Conservation (phyloP, 2,888 invertebrate species). For the Nomada hirtipes region DNA sequence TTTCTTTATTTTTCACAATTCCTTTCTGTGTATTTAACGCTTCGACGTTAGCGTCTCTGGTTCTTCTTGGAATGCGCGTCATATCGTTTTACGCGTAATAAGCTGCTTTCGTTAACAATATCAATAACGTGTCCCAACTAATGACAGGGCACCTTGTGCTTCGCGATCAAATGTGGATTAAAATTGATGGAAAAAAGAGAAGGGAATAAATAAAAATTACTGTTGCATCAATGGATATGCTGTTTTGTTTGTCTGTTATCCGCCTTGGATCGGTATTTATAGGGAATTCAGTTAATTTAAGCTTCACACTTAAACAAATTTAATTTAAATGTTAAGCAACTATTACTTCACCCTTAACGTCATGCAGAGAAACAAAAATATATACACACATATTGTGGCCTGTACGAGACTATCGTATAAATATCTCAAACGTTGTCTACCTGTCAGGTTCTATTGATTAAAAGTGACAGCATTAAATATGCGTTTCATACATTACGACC, state of each 20-base stretch:
- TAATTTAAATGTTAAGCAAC: too few species aligned
- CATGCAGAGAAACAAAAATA: too few species aligned
- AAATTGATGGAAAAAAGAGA: background rate
- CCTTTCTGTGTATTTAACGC: background rate
- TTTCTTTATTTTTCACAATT: background rate
- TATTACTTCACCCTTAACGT: too few species aligned
- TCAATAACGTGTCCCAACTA: slow-evolving; percentile 16
- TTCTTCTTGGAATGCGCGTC: slow-evolving; percentile 1
- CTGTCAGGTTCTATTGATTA: too few species aligned
- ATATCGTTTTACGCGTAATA: slow-evolving; percentile 43
- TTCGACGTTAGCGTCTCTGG: background rate
- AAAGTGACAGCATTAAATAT: too few species aligned
- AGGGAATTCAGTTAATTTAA: too few species aligned
- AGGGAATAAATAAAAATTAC: background rate
- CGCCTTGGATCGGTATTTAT: too few species aligned
- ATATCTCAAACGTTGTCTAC: too few species aligned
- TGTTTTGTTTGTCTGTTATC: background rate
- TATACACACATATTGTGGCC: too few species aligned
- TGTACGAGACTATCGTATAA: too few species aligned
- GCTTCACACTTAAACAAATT: too few species aligned
- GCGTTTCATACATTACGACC: too few species aligned
- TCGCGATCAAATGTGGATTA: background rate
- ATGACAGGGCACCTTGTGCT: background rate
- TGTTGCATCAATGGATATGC: background rate
- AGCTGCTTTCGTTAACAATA: slow-evolving; percentile 35